Base-by-base conservation (phyloP, 2,888 invertebrate species). In the Andricus curvator region DNA sequence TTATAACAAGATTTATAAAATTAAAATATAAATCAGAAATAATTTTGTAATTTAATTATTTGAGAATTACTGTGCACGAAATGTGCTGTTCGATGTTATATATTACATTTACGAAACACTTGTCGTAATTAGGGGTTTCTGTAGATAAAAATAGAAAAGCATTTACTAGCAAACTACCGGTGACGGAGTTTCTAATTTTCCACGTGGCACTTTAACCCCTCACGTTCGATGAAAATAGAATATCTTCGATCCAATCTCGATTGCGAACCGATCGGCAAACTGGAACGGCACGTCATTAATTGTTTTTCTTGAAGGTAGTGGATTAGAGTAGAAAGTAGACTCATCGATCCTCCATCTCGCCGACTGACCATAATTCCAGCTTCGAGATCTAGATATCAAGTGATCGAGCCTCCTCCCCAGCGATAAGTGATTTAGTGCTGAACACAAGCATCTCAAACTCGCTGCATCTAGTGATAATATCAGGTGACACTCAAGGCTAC, bases 271-370 rank as follows among this genome's bases (percentile, higher is more conserved):
- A 62, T 62, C 25, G 25, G 56, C 56, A n/a, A 56, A 56, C 56
- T 56, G 56, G 56, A n/a, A 56, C 56, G n/a, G 56, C 56, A 62
- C 62, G 25, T 25, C 22, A 62, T 62, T 62, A 62, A 62, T 62
- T 62, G 62, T 62, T 62, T 56, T 62, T 5, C 62, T 62, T 25
- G 25, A 25, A 62, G 62, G 25, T 6, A 62, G 25, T 25, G 25
- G 25, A 62, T 62, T 62, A 62, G 62, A 62, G 25, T 62, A 56
- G 56, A 56, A 56, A 56, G 56, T 56, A 9, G 11, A n/a, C 56
- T 56, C 56, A 56, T 56, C 56, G 56, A 56, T 56, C 56, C n/a
- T 56, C 22, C 25, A 25, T 25, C 25, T 22, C 25, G 25, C 1
- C 15, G 13, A 25, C 15, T 15, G 15, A 62, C 62, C 25, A 15